These are phyloP conservation scores for Gobiocypris rarus DNA, from an alignment of 2,113 vertebrate species.

Conservation along the genomic window DNA sequence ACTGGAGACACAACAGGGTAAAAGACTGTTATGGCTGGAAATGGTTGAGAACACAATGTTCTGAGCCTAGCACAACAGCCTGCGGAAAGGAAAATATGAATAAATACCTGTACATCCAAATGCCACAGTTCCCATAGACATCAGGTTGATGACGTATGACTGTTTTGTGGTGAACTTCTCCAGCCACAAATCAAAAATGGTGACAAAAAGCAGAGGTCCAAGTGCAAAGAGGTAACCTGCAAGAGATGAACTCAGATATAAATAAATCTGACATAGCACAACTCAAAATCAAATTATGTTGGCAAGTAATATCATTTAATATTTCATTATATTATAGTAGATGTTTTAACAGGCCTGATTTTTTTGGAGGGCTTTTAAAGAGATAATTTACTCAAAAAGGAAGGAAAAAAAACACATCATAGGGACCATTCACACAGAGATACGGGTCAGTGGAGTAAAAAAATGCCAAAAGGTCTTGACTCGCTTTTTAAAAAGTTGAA, in stretches of 20 bases:
- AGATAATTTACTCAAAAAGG: neutral
- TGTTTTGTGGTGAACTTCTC: slow-evolving; percentile 87
- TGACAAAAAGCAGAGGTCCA: slow-evolving; percentile 92
- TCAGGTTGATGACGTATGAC: slow-evolving; percentile 90
- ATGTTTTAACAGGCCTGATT: neutral
- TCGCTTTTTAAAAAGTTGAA: too few relatives aligned
- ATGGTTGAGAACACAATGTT: slow-evolving; percentile 5
- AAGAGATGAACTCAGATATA: slow-evolving; percentile 23
- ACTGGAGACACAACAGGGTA: slow-evolving; percentile 74
- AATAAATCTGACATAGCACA: neutral
- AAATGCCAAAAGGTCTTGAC: too few relatives aligned
- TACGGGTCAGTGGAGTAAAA: too few relatives aligned
- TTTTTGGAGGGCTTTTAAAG: neutral
- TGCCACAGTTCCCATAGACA: slow-evolving; percentile 91
- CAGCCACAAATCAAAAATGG: slow-evolving; percentile 93
- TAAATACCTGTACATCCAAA: slow-evolving; percentile 96
- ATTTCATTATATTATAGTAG: neutral
- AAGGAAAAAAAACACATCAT: too few relatives aligned
- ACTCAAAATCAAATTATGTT: neutral
- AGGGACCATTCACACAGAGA: too few relatives aligned
- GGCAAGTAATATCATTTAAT: neutral
- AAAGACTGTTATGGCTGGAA: neutral
- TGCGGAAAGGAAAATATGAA: neutral
- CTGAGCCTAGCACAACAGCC: neutral
- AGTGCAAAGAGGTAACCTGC: slow-evolving; percentile 92